These are phyloP conservation scores for Chrysolina americana DNA, from an alignment of 2,888 invertebrate genomes.

Conservation along the genomic window DNA sequence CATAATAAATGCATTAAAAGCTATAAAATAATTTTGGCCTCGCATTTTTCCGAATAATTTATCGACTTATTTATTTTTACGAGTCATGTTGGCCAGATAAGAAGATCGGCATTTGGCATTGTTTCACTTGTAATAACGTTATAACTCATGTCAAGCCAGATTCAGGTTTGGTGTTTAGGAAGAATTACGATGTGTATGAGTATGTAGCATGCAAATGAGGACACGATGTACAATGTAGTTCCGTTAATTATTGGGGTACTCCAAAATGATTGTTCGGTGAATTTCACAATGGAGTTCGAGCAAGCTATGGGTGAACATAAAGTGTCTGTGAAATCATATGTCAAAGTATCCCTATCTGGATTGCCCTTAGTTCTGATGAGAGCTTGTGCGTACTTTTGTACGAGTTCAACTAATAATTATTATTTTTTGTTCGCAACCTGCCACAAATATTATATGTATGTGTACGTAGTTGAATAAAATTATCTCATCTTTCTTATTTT, in stretches of 20 bases:
- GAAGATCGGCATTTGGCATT: constrained; percentile 48
- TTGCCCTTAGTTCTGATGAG: too few species aligned
- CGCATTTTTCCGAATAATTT: constrained; percentile 37
- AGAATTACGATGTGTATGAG: constrained; percentile 54
- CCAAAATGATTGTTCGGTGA: constrained; percentile 42
- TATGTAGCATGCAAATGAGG: constrained; percentile 54
- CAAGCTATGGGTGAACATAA: not conserved
- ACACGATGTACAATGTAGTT: constrained; percentile 52
- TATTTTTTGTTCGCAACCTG: too few species aligned
- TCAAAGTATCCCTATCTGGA: too few species aligned
- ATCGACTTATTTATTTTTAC: constrained; percentile 41
- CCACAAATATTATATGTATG: too few species aligned
- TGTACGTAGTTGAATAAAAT: too few species aligned
- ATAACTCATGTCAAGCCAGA: constrained; percentile 47
- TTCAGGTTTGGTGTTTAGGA: constrained; percentile 53
- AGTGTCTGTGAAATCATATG: too few species aligned
- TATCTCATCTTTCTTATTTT: too few species aligned
- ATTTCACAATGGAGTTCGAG: constrained; percentile 43
- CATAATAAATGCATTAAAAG: constrained; percentile 32
- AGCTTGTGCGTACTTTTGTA: too few species aligned
- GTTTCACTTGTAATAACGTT: constrained; percentile 49
- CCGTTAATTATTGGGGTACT: constrained; percentile 53
- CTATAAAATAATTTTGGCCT: constrained; percentile 39
- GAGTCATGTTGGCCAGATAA: constrained; percentile 43
- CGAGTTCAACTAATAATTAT: too few species aligned